Percentiles rank a stretch among this genome's conserved stretches.
phyloP scores from a whole-genome alignment of 53 echinoderm and acorn worm genomes.

The Crossaster papposus region DNA sequence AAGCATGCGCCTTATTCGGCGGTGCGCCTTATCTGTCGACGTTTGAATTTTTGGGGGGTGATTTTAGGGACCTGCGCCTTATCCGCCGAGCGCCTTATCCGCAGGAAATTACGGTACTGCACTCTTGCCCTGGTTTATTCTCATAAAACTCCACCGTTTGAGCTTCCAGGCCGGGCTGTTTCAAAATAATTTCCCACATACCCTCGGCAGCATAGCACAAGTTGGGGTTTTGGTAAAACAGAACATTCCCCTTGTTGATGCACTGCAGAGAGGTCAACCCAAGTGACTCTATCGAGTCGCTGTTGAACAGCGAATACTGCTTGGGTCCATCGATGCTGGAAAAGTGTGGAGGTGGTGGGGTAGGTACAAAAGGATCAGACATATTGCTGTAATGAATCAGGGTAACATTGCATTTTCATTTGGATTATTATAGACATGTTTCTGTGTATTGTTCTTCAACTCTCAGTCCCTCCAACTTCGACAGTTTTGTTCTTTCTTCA shows the following conservation, averaged over 20 bases:
- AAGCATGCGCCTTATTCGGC: too few relatives aligned
- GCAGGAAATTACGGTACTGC: constrained; percentile 62
- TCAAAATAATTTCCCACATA: constrained; percentile 49
- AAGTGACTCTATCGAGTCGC: constrained; percentile 53
- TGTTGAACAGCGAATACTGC: constrained; percentile 67
- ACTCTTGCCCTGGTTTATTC: background rate
- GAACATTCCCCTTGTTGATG: constrained; percentile 75
- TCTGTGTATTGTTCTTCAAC: too few relatives aligned
- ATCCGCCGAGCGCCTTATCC: too few relatives aligned
- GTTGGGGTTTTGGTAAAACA: constrained; percentile 42
- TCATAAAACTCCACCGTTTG: constrained; percentile 17
- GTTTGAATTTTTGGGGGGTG: too few relatives aligned
- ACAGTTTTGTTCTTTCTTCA: background rate
- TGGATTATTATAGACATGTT: background rate
- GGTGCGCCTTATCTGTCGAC: too few relatives aligned
- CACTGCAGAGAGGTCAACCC: constrained; percentile 72
- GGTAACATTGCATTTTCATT: constrained; percentile 11
- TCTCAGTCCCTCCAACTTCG: too few relatives aligned
- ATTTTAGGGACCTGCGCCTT: too few relatives aligned
- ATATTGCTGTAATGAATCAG: constrained; percentile 51
- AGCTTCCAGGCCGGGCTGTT: background rate
- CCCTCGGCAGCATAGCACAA: constrained; percentile 66
- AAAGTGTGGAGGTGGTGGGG: constrained; percentile 5
- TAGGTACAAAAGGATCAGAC: constrained; percentile 53
- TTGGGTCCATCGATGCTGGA: constrained; percentile 64